Percentiles rank a stretch among this genome's conserved stretches.
Evolutionary conservation across 2,113 vertebrate species (phyloP).

Genomic region (human): GRCh38 chr13:60454001-60454500

Average conservation of each 20-base stretch:
- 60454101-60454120: background rate
- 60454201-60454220: background rate
- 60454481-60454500: background rate
- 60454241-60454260: background rate
- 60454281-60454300: background rate
- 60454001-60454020: background rate
- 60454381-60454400: background rate
- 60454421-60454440: background rate
- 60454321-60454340: background rate
- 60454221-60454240: background rate
- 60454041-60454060: background rate
- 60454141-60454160: background rate
- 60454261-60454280: background rate
- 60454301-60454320: background rate
- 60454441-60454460: background rate
- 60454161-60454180: background rate
- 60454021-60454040: background rate
- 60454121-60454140: background rate
- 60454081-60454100: background rate
- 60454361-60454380: background rate
- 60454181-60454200: background rate
- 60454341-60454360: background rate
- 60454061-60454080: background rate
- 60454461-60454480: slow-evolving; percentile 9
- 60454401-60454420: background rate